Percentiles rank a stretch among this genome's conserved stretches.
phyloP scores from a whole-genome alignment of 1,140 invertebrate genomes.

The Philotrypesis tridentata region DNA sequence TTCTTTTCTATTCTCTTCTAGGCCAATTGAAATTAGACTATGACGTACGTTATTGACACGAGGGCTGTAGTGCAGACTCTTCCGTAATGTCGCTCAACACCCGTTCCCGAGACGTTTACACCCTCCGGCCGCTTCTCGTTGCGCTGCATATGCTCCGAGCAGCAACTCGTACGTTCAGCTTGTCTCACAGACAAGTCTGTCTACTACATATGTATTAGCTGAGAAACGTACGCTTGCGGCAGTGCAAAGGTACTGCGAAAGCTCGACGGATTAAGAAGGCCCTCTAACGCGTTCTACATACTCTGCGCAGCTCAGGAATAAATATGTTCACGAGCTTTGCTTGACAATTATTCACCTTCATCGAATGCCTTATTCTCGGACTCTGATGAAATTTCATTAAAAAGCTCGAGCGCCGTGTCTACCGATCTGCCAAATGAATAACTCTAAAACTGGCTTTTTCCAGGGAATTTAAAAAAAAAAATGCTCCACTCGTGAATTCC shows the following conservation, averaged over 20 bases:
- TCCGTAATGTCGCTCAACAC: too few species aligned
- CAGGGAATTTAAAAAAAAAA: background rate
- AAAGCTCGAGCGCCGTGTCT: too few species aligned
- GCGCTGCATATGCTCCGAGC: background rate
- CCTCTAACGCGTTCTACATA: background rate
- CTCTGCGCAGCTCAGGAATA: background rate
- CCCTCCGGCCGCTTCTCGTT: background rate
- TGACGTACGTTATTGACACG: too few species aligned
- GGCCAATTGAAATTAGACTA: too few species aligned
- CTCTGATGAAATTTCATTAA: constrained; percentile 1
- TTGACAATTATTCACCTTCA: background rate
- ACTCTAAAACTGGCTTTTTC: too few species aligned
- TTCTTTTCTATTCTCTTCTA: too few species aligned
- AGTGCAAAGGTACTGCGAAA: background rate
- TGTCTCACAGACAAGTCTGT: background rate
- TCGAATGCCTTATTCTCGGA: too few species aligned
- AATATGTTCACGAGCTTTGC: background rate
- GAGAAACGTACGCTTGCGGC: background rate
- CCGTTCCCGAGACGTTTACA: constrained; percentile 12
- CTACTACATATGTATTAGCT: background rate
- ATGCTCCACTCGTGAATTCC: background rate
- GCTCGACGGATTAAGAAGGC: background rate
- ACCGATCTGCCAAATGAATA: too few species aligned
- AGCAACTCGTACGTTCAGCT: background rate
- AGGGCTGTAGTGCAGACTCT: too few species aligned